phyloP scores from a whole-genome alignment of 2,113 vertebrate genomes.

The Rhinichthys klamathensis region DNA sequence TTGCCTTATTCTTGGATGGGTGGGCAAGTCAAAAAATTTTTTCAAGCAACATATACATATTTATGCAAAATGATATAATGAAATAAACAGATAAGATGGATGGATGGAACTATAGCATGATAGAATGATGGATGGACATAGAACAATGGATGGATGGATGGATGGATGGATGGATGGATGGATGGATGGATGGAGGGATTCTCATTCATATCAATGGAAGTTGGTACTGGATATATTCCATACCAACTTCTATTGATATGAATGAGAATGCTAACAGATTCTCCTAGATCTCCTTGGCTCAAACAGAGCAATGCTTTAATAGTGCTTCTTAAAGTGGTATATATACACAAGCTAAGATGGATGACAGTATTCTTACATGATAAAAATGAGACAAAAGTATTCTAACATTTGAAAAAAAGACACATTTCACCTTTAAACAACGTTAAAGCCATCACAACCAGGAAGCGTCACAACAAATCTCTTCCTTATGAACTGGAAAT shows the following conservation, averaged over 20 bases:
- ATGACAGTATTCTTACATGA: not conserved
- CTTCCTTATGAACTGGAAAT: not conserved
- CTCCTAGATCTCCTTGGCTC: not conserved
- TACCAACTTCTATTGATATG: not conserved
- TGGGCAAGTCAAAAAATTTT: too few relatives aligned
- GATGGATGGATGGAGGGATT: too few relatives aligned
- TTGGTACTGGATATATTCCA: not conserved
- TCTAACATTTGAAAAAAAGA: not conserved
- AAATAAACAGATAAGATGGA: too few relatives aligned
- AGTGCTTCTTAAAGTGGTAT: not conserved
- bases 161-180: too few relatives aligned
- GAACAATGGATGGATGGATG: too few relatives aligned
- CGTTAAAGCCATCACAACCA: not conserved
- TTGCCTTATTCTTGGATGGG: too few relatives aligned
- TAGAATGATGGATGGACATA: too few relatives aligned
- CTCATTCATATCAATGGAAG: not conserved
- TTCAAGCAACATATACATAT: too few relatives aligned
- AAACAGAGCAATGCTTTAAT: not conserved
- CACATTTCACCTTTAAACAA: not conserved
- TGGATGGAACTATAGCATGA: too few relatives aligned
- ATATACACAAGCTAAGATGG: not conserved
- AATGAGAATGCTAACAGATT: not conserved
- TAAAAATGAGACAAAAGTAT: not conserved
- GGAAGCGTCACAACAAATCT: not conserved
- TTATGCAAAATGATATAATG: too few relatives aligned